Evolutionary conservation across 2,797 vertebrate genomes (phyloP).

Genomic region (Scarus forsteni): DNA sequence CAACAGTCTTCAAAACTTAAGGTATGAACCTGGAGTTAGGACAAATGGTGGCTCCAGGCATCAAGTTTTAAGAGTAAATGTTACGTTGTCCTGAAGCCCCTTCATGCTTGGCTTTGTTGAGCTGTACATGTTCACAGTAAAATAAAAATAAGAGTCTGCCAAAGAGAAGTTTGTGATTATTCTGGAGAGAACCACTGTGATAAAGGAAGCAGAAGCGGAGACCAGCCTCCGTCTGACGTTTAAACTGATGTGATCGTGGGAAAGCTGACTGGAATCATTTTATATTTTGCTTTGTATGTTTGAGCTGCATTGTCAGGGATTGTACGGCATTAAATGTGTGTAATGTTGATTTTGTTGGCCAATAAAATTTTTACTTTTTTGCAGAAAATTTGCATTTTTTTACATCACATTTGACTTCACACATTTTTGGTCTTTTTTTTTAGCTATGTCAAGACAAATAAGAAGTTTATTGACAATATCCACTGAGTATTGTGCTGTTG

Average conservation of each 20-base stretch:
- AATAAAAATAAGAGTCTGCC: not conserved
- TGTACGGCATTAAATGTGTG: conserved; percentile 41
- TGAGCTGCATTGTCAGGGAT: conserved; percentile 31
- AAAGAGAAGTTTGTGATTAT: not conserved
- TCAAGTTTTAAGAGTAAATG: too few species aligned
- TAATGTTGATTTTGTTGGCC: conserved; percentile 25
- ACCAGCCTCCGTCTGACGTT: conserved; percentile 2
- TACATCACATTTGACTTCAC: too few species aligned
- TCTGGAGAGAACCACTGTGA: conserved; percentile 6
- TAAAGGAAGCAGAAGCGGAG: not conserved
- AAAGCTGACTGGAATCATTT: conserved; percentile 42
- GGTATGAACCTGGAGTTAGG: too few species aligned
- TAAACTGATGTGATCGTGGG: not conserved
- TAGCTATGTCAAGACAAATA: too few species aligned
- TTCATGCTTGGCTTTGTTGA: too few species aligned
- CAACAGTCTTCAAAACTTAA: too few species aligned
- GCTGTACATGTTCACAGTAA: too few species aligned
- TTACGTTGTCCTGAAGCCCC: too few species aligned
- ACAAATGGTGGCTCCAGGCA: too few species aligned
- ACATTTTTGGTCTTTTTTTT: too few species aligned
- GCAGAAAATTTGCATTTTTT: conserved; percentile 18
- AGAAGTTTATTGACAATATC: too few species aligned
- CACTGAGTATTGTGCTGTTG: too few species aligned
- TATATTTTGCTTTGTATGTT: conserved; percentile 31
- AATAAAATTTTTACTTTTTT: conserved; percentile 70